These are phyloP conservation scores for Neodiprion virginianus DNA, from an alignment of 1,140 invertebrate genomes.

Conservation along the genomic window DNA sequence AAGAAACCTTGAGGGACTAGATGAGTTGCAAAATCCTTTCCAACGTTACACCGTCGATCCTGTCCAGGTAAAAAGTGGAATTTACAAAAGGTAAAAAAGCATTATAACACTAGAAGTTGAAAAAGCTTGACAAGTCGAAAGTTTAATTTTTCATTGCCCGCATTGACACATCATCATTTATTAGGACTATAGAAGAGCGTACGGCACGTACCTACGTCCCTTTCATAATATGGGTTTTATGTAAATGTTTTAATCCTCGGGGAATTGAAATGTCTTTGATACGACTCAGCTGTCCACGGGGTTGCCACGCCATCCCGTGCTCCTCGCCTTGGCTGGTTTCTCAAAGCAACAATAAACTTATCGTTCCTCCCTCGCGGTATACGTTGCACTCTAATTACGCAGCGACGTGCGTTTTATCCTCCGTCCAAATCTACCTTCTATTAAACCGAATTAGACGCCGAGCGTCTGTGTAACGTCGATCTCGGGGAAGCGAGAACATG, in stretches of 20 bases:
- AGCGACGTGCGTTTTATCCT: no score
- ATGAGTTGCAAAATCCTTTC: slow-evolving; percentile 40
- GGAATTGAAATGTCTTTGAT: slow-evolving; percentile 41
- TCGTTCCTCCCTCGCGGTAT: no score
- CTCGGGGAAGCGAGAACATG: no score
- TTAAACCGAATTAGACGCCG: no score
- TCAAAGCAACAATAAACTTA: no score
- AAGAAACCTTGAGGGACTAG: slow-evolving; percentile 14
- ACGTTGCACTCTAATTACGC: no score
- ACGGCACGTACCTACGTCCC: not conserved
- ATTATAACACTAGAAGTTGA: slow-evolving; percentile 31
- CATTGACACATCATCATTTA: slow-evolving; percentile 24
- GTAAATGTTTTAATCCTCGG: slow-evolving; percentile 51
- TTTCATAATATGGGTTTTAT: slow-evolving; percentile 41
- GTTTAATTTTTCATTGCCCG: slow-evolving; percentile 51
- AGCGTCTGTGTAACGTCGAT: no score
- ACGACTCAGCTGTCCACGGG: not conserved
- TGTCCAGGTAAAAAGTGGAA: slow-evolving; percentile 20
- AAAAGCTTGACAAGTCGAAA: slow-evolving; percentile 8
- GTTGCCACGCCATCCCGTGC: no score
- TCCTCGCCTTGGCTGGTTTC: no score
- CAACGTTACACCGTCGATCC: not conserved
- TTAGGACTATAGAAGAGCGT: not conserved
- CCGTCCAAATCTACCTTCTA: no score
- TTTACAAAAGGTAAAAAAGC: slow-evolving; percentile 24